Conservation (phyloP, 2,797 vertebrate species). For the Microcaecilia unicolor region DNA sequence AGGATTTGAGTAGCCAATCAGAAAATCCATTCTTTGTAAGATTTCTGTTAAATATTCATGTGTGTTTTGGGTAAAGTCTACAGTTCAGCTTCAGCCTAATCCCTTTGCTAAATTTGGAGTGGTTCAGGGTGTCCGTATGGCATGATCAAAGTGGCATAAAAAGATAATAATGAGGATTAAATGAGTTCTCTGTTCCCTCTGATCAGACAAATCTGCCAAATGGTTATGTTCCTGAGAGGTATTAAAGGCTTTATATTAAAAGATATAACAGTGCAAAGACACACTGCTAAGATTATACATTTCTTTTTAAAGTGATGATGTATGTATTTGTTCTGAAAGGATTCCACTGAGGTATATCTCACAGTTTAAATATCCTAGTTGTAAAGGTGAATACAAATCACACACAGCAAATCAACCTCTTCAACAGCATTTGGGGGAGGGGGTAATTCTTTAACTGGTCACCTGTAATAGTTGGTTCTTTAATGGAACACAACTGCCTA, state of each 20-base stretch:
- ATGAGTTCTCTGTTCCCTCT: conserved; percentile 2
- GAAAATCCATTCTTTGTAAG: conserved; percentile 6
- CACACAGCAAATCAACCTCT: too few species aligned
- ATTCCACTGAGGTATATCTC: too few species aligned
- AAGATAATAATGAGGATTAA: conserved; percentile 3
- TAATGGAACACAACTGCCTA: too few species aligned
- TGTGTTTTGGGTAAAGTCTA: conserved; percentile 7
- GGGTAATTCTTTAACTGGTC: too few species aligned
- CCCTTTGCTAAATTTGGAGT: background rate
- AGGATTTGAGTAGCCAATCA: conserved; percentile 8
- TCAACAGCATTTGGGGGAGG: too few species aligned
- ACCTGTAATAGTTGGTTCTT: too few species aligned
- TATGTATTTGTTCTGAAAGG: too few species aligned
- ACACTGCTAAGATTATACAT: too few species aligned
- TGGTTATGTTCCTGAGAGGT: background rate
- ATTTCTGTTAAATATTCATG: conserved; percentile 1
- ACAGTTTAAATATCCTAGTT: too few species aligned
- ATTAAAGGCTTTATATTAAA: conserved; percentile 3
- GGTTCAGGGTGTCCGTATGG: background rate
- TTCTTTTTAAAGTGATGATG: too few species aligned
- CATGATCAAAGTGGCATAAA: background rate
- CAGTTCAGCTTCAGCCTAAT: background rate
- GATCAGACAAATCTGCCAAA: background rate
- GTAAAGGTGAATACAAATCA: too few species aligned
- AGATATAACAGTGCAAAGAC: too few species aligned